These are phyloP conservation scores for Vanessa atalanta DNA, from an alignment of 1,140 invertebrate genomes.

Conservation along the genomic window DNA sequence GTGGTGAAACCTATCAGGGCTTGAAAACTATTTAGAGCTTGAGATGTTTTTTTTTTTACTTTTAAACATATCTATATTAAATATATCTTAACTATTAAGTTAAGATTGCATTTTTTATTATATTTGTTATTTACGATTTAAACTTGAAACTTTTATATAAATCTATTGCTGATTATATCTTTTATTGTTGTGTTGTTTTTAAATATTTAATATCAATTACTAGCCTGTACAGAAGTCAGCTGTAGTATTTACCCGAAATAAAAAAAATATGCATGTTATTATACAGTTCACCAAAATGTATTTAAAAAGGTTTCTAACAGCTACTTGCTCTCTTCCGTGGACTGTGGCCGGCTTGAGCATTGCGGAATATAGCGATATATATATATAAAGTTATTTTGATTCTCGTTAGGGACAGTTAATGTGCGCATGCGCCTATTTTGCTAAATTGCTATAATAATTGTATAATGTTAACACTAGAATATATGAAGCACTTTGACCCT, in stretches of 20 bases:
- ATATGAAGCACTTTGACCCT: no score
- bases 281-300: neutral
- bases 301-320: conserved; percentile 32
- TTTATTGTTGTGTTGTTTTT: no score
- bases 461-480: no score
- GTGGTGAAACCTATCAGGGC: conserved; percentile 63
- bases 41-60: no score
- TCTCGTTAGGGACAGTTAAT: conserved; percentile 28
- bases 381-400: conserved; percentile 5
- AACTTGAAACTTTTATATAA: no score
- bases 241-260: conserved; percentile 22
- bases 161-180: no score
- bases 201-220: neutral
- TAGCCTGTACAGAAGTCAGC: neutral
- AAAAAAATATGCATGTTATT: conserved; percentile 12
- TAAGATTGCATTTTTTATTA: no score
- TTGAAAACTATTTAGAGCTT: conserved; percentile 61
- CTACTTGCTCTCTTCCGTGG: conserved; percentile 59
- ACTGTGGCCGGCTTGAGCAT: conserved; percentile 37
- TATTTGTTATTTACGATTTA: no score
- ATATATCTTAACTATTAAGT: no score
- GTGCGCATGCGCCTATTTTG: neutral
- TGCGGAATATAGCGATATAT: conserved; percentile 15
- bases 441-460: no score
- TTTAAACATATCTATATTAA: no score